Percentiles rank a stretch among this genome's conserved stretches.
Conservation (phyloP, 1,140 invertebrate species). For the Trachymyrmex septentrionalis region DNA sequence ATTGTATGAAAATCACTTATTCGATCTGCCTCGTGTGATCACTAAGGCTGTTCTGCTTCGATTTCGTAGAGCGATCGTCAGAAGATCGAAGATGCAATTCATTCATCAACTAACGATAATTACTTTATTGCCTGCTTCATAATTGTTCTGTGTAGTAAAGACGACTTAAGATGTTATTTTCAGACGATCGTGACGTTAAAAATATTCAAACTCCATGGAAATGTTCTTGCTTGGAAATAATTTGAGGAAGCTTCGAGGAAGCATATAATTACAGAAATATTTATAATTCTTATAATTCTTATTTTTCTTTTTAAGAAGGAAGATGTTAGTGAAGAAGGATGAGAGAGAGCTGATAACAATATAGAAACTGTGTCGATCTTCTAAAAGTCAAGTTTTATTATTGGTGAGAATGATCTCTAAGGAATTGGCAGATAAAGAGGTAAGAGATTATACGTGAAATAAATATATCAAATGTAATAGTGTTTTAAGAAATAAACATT, state of each 20-base stretch:
- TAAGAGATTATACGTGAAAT: not conserved
- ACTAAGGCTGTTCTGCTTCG: not conserved
- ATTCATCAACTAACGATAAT: conserved; percentile 67
- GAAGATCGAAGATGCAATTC: conserved; percentile 23
- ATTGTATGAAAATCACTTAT: not conserved
- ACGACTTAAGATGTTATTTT: not conserved
- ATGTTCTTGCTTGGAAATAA: conserved; percentile 9
- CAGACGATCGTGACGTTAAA: not conserved
- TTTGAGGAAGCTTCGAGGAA: not conserved
- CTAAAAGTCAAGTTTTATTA: not conserved
- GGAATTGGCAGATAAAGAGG: not conserved
- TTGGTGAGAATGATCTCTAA: conserved; percentile 3
- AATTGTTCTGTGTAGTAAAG: conserved; percentile 50
- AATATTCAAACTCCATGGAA: not conserved
- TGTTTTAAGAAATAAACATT: conserved; percentile 78
- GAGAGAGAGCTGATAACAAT: not conserved
- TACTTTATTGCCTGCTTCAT: conserved; percentile 31
- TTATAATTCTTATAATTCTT: not conserved
- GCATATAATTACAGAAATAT: not conserved
- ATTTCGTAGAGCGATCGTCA: not conserved
- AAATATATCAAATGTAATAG: conserved; percentile 15
- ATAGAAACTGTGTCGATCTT: not conserved
- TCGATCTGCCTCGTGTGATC: not conserved
- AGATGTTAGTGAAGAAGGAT: not conserved
- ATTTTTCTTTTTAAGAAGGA: not conserved